Base-by-base conservation (phyloP, 2,113 vertebrate genomes). In the Nothobranchius kuhntae region DNA sequence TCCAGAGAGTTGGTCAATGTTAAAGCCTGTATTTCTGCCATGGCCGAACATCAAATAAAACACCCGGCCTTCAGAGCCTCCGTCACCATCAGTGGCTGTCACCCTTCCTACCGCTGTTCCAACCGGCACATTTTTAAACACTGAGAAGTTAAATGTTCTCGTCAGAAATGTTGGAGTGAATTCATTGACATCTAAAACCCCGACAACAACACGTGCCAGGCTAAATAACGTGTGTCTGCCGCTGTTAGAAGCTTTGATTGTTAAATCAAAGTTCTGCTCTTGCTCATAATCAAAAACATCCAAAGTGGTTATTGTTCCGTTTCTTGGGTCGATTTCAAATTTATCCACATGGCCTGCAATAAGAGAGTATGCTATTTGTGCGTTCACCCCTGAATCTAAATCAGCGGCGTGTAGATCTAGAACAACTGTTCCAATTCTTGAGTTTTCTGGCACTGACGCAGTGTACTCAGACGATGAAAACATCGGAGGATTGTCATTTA, bases 401-500 rank as follows among this genome's bases (percentile, higher is more conserved):
- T 93, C 92, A 21, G 40, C 65, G 7, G 92, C 91, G 21, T 65
- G 77, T 13, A 90, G 21, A 60, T 55, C 63, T 3, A 91, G 35
- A 53, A 93, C 83, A 44, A 52, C 56, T 21, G 62, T 87, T 58
- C 92, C 91, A 59, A 83, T 71, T 5, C 71, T 65, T 36, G 86
- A 83, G 74, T 94, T 93, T 84, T 94, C 93, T 24, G 64, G 45
- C n/a, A 94, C 61, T 47, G 75, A 84, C 5, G 35, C 65, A 2
- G 26, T 65, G 48, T 86, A 93, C 30, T 90, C 72, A 3, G 62
- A 74, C 7, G 61, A 80, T 9, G 71, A 66, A 78, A 94, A 93
- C 12, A 88, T 61, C 13, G 93, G 92, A n/a, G 87, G 84, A 66
- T 92, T 93, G 76, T 94, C 92, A 51, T 94, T 92, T 36, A 91